Percentiles rank a stretch among this genome's conserved stretches.
Evolutionary conservation across 2,797 vertebrate species (phyloP).

Genomic region (Danio kyathit): DNA sequence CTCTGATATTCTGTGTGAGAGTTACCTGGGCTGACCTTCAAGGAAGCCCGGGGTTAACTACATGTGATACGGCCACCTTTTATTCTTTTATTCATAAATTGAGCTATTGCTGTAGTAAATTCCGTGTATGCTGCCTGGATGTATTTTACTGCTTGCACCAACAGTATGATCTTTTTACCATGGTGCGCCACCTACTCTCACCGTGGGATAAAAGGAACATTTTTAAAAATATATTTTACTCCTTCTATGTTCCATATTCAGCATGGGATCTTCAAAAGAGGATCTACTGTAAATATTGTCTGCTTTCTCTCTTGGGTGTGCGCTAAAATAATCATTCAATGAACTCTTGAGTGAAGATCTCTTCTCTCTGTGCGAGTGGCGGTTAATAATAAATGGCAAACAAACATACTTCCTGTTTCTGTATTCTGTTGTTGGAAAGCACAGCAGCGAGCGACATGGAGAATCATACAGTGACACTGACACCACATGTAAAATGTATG

Average conservation of each 20-base stretch:
- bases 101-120: not conserved
- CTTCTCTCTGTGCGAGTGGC: not conserved
- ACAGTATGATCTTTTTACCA: slow-evolving; percentile 9
- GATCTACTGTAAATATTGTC: slow-evolving; percentile 11
- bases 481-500: not conserved
- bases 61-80: slow-evolving; percentile 10
- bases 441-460: not conserved
- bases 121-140: not conserved
- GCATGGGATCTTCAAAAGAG: not conserved
- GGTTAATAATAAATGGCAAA: slow-evolving; percentile 7
- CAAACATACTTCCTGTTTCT: not conserved
- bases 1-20: slow-evolving; percentile 32
- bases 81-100: slow-evolving; percentile 24
- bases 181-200: slow-evolving; percentile 31
- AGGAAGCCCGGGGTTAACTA: slow-evolving; percentile 8
- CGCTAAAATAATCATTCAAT: not conserved
- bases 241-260: not conserved
- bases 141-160: not conserved
- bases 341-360: not conserved
- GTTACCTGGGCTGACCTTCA: slow-evolving; percentile 1
- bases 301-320: not conserved
- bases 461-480: not conserved
- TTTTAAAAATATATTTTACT: not conserved
- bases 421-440: not conserved
- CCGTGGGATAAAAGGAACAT: slow-evolving; percentile 30